Evolutionary conservation across 2,113 vertebrate species (phyloP).

Genomic region (Chloebia gouldiae): DNA sequence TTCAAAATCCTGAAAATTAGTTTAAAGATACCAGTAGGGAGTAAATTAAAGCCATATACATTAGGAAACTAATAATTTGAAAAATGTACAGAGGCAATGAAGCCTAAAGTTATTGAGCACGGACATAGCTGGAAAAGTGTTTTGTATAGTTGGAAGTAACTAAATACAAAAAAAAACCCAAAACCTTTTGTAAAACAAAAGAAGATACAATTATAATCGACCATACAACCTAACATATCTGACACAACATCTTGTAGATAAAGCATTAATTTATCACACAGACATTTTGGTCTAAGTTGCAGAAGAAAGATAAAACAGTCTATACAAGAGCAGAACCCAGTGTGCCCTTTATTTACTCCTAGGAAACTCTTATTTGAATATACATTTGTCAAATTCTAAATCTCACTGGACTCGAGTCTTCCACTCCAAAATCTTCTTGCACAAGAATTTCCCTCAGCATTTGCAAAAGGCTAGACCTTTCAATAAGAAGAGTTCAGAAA

Average conservation of each 20-base stretch:
- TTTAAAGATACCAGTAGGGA: slow-evolving; percentile 69
- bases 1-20: slow-evolving; percentile 73
- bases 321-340: background rate
- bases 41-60: slow-evolving; percentile 77
- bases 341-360: background rate
- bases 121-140: slow-evolving; percentile 59
- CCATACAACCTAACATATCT: background rate
- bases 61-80: slow-evolving; percentile 77
- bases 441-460: background rate
- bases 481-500: background rate
- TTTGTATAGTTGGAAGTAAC: slow-evolving; percentile 41
- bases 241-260: background rate
- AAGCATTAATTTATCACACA: background rate
- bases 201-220: background rate
- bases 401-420: background rate
- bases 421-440: background rate
- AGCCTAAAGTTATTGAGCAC: slow-evolving; percentile 72
- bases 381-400: background rate
- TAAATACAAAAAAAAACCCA: slow-evolving; percentile 24
- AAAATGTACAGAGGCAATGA: slow-evolving; percentile 76
- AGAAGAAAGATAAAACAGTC: background rate
- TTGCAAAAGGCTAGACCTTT: background rate
- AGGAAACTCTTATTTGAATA: background rate
- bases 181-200: background rate
- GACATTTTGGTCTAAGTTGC: background rate